Conservation (phyloP, 35 echinoderm and acorn worm genomes). For the Anneissia japonica region DNA sequence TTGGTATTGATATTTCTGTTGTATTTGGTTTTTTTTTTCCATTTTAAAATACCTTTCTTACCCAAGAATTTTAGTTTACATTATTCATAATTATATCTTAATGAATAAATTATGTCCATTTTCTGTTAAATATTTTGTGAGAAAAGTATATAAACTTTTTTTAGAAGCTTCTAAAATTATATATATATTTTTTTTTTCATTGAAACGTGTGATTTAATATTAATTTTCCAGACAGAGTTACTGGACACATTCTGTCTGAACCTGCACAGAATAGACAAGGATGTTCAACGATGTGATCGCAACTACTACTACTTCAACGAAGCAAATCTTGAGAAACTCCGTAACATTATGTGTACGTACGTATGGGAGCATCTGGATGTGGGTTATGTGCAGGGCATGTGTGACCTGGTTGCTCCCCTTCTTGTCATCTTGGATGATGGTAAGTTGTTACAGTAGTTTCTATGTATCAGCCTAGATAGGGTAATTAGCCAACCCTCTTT, state of each 20-base stretch:
- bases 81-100: no score
- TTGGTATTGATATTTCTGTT: no score
- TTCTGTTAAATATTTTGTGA: not conserved
- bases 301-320: slow-evolving; percentile 88
- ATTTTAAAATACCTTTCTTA: no score
- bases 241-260: slow-evolving; percentile 92
- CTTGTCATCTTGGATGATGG: slow-evolving; percentile 96
- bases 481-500: no score
- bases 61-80: no score
- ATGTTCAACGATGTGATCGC: slow-evolving; percentile 92
- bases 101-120: no score
- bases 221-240: slow-evolving; percentile 64
- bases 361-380: slow-evolving; percentile 97
- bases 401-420: slow-evolving; percentile 90
- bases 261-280: slow-evolving; percentile 94
- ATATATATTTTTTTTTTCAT: not conserved
- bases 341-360: slow-evolving; percentile 95
- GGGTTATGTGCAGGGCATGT: slow-evolving; percentile 97
- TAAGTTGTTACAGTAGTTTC: no score
- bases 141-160: not conserved
- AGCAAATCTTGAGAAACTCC: slow-evolving; percentile 74
- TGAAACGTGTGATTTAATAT: not conserved
- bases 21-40: no score
- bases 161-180: not conserved
- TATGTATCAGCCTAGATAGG: no score